Evolutionary conservation across 2,888 invertebrate genomes (phyloP).

Genomic region (Thysanoteuthis rhombus): DNA sequence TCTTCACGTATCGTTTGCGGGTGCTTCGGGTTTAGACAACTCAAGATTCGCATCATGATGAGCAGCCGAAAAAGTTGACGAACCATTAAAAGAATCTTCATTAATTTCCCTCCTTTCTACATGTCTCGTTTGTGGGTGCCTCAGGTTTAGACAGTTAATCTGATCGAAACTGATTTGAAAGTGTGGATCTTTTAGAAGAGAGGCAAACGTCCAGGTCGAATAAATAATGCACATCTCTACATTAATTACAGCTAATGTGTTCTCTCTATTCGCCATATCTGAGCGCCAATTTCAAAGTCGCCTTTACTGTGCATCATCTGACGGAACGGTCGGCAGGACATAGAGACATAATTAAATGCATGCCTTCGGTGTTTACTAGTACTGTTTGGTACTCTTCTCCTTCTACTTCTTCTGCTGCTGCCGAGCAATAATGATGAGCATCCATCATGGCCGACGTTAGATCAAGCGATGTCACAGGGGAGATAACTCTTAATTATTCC

Average conservation of each 20-base stretch:
- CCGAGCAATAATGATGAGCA: neutral
- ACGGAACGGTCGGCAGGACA: neutral
- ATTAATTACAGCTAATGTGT: neutral
- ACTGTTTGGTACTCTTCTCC: neutral
- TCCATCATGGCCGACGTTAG: constrained; percentile 12
- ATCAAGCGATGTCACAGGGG: neutral
- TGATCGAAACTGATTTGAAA: neutral
- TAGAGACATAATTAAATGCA: neutral
- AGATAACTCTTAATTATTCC: neutral
- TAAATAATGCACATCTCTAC: neutral
- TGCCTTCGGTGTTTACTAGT: too few relatives aligned
- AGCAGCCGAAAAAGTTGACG: too few relatives aligned
- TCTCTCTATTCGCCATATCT: neutral
- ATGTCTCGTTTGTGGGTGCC: neutral
- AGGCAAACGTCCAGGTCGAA: neutral
- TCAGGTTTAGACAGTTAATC: neutral
- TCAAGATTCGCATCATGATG: too few relatives aligned
- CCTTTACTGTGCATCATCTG: neutral
- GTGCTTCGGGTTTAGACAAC: neutral
- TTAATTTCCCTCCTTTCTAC: neutral
- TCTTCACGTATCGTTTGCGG: neutral
- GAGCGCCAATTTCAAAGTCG: neutral
- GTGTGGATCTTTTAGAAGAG: neutral
- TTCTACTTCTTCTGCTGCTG: too few relatives aligned
- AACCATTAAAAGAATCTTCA: too few relatives aligned